Conservation (phyloP, 2,888 invertebrate species). For the Trachelus tabidus region DNA sequence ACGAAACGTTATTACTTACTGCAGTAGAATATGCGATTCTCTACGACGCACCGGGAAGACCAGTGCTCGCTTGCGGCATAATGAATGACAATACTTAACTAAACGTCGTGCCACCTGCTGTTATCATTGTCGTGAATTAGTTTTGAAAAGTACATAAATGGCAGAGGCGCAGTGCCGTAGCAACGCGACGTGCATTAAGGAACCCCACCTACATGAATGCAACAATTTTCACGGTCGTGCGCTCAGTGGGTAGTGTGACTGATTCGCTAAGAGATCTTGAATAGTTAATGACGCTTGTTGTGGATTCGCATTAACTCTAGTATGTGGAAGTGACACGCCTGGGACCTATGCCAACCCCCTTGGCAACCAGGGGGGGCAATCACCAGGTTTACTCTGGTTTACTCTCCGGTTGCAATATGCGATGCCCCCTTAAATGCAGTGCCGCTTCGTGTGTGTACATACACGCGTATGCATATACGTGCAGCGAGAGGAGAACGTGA, state of each 20-base stretch:
- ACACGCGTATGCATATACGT: background rate
- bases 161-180: background rate
- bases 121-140: background rate
- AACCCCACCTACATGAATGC: background rate
- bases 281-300: background rate
- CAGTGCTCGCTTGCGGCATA: background rate
- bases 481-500: constrained; percentile 27
- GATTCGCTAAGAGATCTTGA: background rate
- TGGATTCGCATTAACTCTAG: background rate
- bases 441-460: background rate
- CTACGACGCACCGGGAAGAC: background rate
- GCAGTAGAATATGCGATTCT: background rate
- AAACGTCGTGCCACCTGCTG: background rate
- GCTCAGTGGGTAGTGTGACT: background rate
- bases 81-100: background rate
- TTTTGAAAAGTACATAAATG: background rate
- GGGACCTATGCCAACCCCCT: background rate
- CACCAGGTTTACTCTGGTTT: constrained; percentile 36
- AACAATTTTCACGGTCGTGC: background rate
- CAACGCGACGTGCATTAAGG: background rate
- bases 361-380: constrained; percentile 28
- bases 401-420: background rate
- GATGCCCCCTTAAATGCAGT: background rate
- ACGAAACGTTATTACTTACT: background rate
- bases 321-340: background rate